A percentile compares a stretch with the other conserved stretches of the same genome.
Evolutionary conservation across 2,888 invertebrate genomes (phyloP).

Genomic region (Clanis bilineata): DNA sequence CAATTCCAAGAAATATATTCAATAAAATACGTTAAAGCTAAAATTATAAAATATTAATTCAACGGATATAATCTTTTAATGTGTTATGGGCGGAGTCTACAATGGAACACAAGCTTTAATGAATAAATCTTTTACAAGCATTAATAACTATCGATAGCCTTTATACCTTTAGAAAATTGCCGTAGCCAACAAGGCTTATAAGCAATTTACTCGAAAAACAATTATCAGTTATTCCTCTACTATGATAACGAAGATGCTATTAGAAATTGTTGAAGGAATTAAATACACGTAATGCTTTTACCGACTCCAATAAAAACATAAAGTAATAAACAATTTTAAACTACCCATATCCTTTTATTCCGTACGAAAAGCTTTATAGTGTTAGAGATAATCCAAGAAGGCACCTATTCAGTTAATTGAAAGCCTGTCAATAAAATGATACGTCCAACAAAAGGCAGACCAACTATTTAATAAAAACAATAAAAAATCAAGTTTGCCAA

Average conservation of each 20-base stretch:
- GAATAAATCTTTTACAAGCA: background rate
- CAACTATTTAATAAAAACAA: background rate
- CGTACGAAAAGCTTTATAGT: background rate
- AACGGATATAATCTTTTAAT: background rate
- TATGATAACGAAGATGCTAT: background rate
- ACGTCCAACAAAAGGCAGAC: background rate
- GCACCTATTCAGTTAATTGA: background rate
- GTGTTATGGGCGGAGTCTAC: background rate
- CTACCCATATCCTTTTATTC: background rate
- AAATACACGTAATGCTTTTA: background rate
- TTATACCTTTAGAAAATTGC: background rate
- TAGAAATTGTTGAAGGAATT: background rate
- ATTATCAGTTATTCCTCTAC: background rate
- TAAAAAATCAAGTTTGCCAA: background rate
- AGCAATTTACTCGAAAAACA: background rate
- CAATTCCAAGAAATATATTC: background rate
- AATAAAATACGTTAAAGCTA: background rate
- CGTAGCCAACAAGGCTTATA: background rate
- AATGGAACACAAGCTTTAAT: slow-evolving; percentile 10
- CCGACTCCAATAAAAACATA: background rate
- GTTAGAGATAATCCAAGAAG: background rate
- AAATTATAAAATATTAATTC: background rate
- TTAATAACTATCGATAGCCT: background rate
- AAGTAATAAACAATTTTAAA: background rate
- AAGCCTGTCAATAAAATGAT: background rate